Percentiles rank a stretch among this genome's conserved stretches.
Conservation (phyloP, 2,797 vertebrate genomes). For the Calcarius lapponicus region DNA sequence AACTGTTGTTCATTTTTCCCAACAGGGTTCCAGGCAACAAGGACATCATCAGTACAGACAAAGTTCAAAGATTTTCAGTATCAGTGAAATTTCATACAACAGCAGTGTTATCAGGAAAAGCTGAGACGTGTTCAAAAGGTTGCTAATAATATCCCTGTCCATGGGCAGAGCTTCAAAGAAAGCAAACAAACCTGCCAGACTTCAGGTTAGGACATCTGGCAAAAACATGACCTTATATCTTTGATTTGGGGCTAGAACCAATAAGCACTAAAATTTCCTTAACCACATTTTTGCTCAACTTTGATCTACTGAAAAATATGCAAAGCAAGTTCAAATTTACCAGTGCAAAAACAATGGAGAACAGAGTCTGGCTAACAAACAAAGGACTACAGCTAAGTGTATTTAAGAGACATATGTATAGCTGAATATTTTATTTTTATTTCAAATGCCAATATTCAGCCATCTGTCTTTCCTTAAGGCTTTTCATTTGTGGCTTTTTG, state of each 20-base stretch:
- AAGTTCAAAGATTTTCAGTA: background rate
- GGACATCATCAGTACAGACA: background rate
- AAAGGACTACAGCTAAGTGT: constrained; percentile 33
- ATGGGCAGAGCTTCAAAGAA: background rate
- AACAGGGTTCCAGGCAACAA: background rate
- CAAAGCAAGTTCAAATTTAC: constrained; percentile 25
- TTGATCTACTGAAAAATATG: constrained; percentile 11
- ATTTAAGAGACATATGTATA: constrained; percentile 52
- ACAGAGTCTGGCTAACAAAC: background rate
- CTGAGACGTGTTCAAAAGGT: background rate
- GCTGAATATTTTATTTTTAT: constrained; percentile 67
- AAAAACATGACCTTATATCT: background rate
- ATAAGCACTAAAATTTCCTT: background rate
- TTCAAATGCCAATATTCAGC: constrained; percentile 54
- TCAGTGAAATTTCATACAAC: background rate
- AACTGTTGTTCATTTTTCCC: background rate
- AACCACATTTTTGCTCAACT: background rate
- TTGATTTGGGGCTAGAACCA: background rate
- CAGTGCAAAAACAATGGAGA: background rate
- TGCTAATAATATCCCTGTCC: background rate
- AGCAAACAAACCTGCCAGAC: background rate
- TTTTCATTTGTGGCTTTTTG: constrained; percentile 1
- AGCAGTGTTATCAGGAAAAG: background rate
- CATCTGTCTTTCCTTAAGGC: constrained; percentile 70
- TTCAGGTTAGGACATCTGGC: background rate